These are phyloP conservation scores for Scaptomyza tumidula DNA, from an alignment of 2,888 invertebrate species.

Conservation along the genomic window DNA sequence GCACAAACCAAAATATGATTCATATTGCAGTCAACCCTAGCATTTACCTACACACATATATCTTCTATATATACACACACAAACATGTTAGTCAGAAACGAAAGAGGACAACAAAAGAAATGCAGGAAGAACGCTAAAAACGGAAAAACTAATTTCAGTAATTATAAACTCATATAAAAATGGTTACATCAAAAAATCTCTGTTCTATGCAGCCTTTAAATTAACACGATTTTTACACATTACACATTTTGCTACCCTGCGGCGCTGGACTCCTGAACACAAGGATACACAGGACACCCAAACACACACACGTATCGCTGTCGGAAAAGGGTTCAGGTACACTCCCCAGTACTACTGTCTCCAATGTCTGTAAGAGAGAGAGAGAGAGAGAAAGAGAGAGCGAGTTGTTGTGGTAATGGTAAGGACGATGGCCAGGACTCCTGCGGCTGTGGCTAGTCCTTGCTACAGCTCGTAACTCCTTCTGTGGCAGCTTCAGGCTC, in stretches of 20 bases:
- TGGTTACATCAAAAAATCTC: slow-evolving; percentile 73
- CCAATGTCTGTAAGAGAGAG: slow-evolving; percentile 20
- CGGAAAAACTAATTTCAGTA: slow-evolving; percentile 83
- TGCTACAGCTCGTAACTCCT: slow-evolving; percentile 52
- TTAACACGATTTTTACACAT: slow-evolving; percentile 79
- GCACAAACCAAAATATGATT: slow-evolving; percentile 36
- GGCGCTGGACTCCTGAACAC: slow-evolving; percentile 25
- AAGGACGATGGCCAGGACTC: slow-evolving; percentile 20
- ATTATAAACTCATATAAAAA: slow-evolving; percentile 84
- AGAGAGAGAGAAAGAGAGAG: background rate
- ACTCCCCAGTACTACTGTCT: slow-evolving; percentile 28
- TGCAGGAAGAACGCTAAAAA: slow-evolving; percentile 29
- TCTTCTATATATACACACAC: background rate
- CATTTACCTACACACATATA: slow-evolving; percentile 2
- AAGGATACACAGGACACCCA: slow-evolving; percentile 28
- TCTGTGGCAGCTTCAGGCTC: slow-evolving; percentile 35
- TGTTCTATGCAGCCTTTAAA: slow-evolving; percentile 68
- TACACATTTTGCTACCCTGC: slow-evolving; percentile 51
- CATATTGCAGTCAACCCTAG: slow-evolving; percentile 36
- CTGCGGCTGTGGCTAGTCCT: slow-evolving; percentile 49
- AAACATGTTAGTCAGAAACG: background rate
- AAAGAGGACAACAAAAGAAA: slow-evolving; percentile 4
- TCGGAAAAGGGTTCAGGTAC: slow-evolving; percentile 53
- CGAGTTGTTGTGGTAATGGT: background rate
- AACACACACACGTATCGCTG: slow-evolving; percentile 53